Evolutionary conservation across 2,888 invertebrate species (phyloP).

Genomic region (Caenorhabditis japonica): DNA sequence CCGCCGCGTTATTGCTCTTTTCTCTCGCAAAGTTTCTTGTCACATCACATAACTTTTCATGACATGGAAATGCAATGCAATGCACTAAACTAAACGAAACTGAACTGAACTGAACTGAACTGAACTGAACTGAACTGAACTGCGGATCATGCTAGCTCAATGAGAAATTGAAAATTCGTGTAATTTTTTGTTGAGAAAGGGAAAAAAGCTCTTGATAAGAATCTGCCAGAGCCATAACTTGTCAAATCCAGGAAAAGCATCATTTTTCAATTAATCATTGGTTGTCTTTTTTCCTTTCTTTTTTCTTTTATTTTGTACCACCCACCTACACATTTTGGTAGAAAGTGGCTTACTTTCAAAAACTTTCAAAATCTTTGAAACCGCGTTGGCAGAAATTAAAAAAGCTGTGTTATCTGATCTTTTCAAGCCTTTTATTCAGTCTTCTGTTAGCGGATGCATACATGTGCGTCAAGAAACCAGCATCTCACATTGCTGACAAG

Average conservation of each 20-base stretch:
- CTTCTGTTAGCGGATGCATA: conserved; percentile 52
- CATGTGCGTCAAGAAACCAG: conserved; percentile 54
- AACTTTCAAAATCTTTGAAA: conserved; percentile 35
- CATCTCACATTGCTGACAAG: conserved; percentile 52
- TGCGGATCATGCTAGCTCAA: no score
- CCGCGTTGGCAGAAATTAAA: conserved; percentile 47
- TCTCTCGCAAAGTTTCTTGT: neutral
- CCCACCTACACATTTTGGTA: conserved; percentile 30
- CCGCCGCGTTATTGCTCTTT: neutral
- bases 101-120: no score
- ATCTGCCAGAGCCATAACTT: conserved; percentile 33
- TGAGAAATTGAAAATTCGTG: no score
- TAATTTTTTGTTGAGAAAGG: neutral
- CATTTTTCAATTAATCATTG: conserved; percentile 49
- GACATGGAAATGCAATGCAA: no score
- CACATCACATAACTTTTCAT: neutral
- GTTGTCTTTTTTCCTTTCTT: conserved; percentile 38
- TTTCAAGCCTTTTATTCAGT: conserved; percentile 45
- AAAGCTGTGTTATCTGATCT: conserved; percentile 54
- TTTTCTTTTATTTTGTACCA: conserved; percentile 2
- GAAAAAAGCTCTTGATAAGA: conserved; percentile 7
- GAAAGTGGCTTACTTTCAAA: no score
- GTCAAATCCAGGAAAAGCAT: conserved; percentile 38
- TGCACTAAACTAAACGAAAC: neutral
- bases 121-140: no score